Evolutionary conservation across 2,113 vertebrate genomes (phyloP), one percentile per base, ranked within the genome.

Genomic region (Eulemur rufifrons): DNA sequence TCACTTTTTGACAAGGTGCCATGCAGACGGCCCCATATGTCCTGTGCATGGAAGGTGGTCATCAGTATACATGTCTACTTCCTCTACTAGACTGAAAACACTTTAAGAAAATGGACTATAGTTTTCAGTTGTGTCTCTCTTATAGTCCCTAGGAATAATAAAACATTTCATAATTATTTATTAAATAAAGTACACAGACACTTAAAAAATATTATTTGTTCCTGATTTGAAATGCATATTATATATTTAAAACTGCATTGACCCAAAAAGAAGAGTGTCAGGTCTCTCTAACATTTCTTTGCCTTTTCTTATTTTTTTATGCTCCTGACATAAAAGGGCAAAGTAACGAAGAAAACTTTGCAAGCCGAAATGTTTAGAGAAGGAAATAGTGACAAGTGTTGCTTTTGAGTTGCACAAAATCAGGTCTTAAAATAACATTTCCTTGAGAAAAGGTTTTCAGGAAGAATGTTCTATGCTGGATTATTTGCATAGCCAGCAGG

Each of bases 401-500:
- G 23, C 71, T 59, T 84, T 92, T 63, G 32, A 93, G 59, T 74
- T 94, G 25, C 9, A 95, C 12, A 89, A 86, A 88, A 86, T 82
- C 45, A 83, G 2, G 6, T 78, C 71, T 94, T 89, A 29, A 88
- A 96, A 88, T 86, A 90, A 82, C 8, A 69, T 93, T 91, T 95
- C 71, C 69, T 81, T 69, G 39, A 86, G 68, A 52, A 91, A 94
- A 59, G 9, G 15, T 81, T 90, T 85, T 91, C 11, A 86, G 50
- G 45, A 91, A 89, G 34, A 74, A 85, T 74, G 21, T 7, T 82
- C 50, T 68, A 1, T 39, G 20, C 27, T 77, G 47, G 11, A 47
- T 90, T 89, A 92, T 96, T 97, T 96, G 87, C 97, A 96, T 95
- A 92, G 71, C 76, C 42, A 88, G 42, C 54, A 74, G n/a, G 34